Evolutionary conservation across 2,797 vertebrate genomes (phyloP).

Genomic region (Molossus molossus): DNA sequence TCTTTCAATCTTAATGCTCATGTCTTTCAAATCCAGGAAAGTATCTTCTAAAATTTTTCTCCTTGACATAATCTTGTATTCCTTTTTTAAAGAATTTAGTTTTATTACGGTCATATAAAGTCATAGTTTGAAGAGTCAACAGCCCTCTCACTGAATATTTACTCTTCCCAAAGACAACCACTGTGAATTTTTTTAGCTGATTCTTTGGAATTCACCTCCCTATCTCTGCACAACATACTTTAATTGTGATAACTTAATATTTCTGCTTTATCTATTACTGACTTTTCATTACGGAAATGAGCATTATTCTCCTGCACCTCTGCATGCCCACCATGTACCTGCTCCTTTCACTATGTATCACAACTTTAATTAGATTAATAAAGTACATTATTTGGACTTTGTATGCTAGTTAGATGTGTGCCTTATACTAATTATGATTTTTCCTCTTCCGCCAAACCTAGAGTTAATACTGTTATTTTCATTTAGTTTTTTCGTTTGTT

Average conservation of each 20-base stretch:
- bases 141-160: conserved; percentile 13
- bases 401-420: conserved; percentile 25
- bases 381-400: background rate
- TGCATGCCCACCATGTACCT: background rate
- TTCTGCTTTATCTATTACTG: conserved; percentile 13
- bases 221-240: background rate
- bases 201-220: conserved; percentile 22
- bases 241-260: conserved; percentile 30
- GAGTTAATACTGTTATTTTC: conserved; percentile 5
- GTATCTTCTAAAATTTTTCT: background rate
- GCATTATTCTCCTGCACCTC: background rate
- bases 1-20: background rate
- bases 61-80: background rate
- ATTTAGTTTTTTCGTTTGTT: background rate
- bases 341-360: background rate
- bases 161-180: background rate
- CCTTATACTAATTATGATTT: conserved; percentile 26
- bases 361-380: conserved; percentile 42
- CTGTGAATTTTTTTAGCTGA: background rate
- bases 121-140: conserved; percentile 1
- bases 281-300: conserved; percentile 29
- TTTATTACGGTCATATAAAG: conserved; percentile 18
- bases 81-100: background rate
- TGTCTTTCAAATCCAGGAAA: conserved; percentile 47
- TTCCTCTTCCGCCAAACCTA: background rate